Evolutionary conservation across 1,140 invertebrate species (phyloP).

Genomic region (Heliconius melpomene): DNA sequence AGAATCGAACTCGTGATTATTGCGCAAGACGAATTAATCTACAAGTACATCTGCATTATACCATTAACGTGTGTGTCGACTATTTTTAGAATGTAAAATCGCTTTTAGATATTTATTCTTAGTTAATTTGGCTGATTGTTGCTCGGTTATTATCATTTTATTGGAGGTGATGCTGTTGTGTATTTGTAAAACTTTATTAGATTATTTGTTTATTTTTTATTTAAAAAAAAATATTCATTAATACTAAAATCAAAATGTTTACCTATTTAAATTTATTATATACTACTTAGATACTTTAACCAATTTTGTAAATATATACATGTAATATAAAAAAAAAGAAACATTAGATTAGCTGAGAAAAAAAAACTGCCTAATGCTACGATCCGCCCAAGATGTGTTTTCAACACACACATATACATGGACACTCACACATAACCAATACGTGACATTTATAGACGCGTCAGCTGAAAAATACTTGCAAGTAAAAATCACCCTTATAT

Average conservation of each 20-base stretch:
- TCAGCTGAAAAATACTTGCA: slow-evolving; percentile 68
- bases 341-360: slow-evolving; percentile 53
- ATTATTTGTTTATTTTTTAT: neutral
- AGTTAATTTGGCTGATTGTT: neutral
- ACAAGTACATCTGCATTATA: slow-evolving; percentile 20
- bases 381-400: slow-evolving; percentile 74
- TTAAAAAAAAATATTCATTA: too few relatives aligned
- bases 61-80: neutral
- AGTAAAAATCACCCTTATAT: slow-evolving; percentile 43
- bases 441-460: slow-evolving; percentile 74
- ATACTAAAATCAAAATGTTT: too few relatives aligned
- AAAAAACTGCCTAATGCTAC: slow-evolving; percentile 68
- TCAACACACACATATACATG: slow-evolving; percentile 59
- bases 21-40: slow-evolving; percentile 28
- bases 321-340: slow-evolving; percentile 26
- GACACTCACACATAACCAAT: slow-evolving; percentile 51
- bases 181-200: neutral
- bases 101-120: slow-evolving; percentile 1
- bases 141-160: neutral
- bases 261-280: neutral
- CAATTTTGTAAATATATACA: neutral
- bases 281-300: neutral
- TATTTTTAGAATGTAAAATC: slow-evolving; percentile 10
- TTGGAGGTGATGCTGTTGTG: neutral
- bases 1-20: slow-evolving; percentile 28